These are phyloP conservation scores for Drosophila setosimentum DNA, from an alignment of 2,888 invertebrate species.

Conservation along the genomic window DNA sequence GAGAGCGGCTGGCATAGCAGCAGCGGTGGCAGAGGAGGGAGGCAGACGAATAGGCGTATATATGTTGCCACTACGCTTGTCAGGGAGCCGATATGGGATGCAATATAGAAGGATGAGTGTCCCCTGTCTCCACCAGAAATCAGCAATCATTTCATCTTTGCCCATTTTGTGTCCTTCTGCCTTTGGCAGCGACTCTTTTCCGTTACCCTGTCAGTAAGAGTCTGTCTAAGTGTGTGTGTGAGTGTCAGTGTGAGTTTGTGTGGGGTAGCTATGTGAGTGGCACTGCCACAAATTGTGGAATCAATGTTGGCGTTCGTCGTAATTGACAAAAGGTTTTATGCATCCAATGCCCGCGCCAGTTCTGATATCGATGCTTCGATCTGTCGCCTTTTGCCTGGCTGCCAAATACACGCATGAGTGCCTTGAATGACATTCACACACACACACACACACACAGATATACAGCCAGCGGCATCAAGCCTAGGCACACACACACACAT, in stretches of 20 bases:
- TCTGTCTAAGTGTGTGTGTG: not conserved
- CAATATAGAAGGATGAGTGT: not conserved
- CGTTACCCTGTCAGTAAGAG: conserved; percentile 37
- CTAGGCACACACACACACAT: conserved; percentile 32
- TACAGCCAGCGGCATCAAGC: conserved; percentile 33
- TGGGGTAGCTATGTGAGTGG: conserved; percentile 5
- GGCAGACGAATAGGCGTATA: conserved; percentile 7
- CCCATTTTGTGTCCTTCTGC: conserved; percentile 54
- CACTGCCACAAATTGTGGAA: conserved; percentile 51
- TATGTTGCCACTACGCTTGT: conserved; percentile 23
- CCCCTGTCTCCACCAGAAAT: conserved; percentile 65
- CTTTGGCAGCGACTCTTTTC: conserved; percentile 25
- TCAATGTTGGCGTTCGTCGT: conserved; percentile 50
- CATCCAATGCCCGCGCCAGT: conserved; percentile 64
- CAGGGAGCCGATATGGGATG: conserved; percentile 13
- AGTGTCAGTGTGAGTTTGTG: conserved; percentile 2
- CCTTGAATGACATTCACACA: conserved; percentile 36
- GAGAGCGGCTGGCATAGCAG: conserved; percentile 8
- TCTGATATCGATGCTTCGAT: conserved; percentile 22
- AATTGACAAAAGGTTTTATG: conserved; percentile 82
- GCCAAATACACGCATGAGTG: conserved; percentile 72
- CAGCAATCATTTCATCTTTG: conserved; percentile 81
- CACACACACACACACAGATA: conserved; percentile 9
- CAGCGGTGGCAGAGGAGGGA: not conserved
- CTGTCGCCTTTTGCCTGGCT: conserved; percentile 37